Evolutionary conservation across 2,888 invertebrate species (phyloP), one percentile per base, ranked within the genome.

Genomic region (Onchidella celtica): DNA sequence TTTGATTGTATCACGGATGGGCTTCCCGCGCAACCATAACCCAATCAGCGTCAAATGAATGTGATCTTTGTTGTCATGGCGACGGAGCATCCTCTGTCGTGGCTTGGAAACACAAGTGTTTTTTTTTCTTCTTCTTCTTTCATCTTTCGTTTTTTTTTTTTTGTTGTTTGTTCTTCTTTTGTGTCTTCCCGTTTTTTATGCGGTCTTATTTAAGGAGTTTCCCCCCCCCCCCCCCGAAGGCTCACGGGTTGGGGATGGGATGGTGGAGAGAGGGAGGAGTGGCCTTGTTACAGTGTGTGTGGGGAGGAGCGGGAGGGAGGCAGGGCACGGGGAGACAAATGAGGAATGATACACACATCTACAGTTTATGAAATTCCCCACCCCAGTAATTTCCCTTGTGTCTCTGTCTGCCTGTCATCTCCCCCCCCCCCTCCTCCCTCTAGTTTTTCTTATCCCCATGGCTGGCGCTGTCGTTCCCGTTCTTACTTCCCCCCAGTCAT

Each of bases 51-150:
- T 36, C 38, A 40, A 29, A 32, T 57, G 55, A 68, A 68, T 77
- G 77, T 34, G 36, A 68, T 57, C 77, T 68, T 57, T 77, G 77
- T 68, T 68, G 77, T 77, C 68, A 68, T 77, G 68, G 77, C 24
- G 24, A 68, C 77, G 66, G 36, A 68, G 14, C 76, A 24, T 57
- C 63, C 38, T 74, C 24, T 40, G 38, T n/a, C 11, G 38, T 38
- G 65, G 27, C 63, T 63, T 38, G 47, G 40, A 38, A 38, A 38
- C 11, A 68, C 14, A 68, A n/a, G 34, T 21, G 27, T 36, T 29
- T 36, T 34, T 6, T 36, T 34, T 68, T 68, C 65, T 27, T 24
- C 11, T 14, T 29, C 29, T 14, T 24, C 24, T 29, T 17, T 63
- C 17, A 14, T 24, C 24, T 63, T 63, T 11, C 29, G 65, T 14